A percentile compares a stretch with the other conserved stretches of the same genome.
Evolutionary conservation across 1,140 invertebrate species (phyloP).

Genomic region (Amyelois transitella): DNA sequence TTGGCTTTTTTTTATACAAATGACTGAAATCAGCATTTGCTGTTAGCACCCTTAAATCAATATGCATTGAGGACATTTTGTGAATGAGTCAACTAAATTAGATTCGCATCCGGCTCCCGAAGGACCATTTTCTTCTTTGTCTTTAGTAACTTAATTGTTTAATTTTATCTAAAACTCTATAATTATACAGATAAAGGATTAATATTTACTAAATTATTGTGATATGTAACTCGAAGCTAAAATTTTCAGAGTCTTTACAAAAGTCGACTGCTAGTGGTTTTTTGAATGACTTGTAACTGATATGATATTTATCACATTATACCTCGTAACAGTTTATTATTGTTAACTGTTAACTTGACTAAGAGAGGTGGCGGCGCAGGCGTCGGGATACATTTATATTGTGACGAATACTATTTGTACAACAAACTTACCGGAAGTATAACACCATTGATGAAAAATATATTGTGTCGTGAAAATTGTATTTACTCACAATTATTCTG

Average conservation of each 20-base stretch:
- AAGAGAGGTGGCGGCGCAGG: slow-evolving; percentile 14
- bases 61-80: too few species aligned
- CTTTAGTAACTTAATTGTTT: not conserved
- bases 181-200: not conserved
- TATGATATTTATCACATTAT: slow-evolving; percentile 58
- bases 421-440: slow-evolving; percentile 26
- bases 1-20: too few species aligned
- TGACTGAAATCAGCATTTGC: too few species aligned
- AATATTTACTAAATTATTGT: slow-evolving; percentile 53
- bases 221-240: slow-evolving; percentile 52
- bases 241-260: slow-evolving; percentile 65
- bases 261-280: slow-evolving; percentile 50
- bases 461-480: not conserved
- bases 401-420: not conserved
- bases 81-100: not conserved
- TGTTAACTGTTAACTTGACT: slow-evolving; percentile 62
- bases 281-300: slow-evolving; percentile 54
- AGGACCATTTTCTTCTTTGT: not conserved
- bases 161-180: not conserved
- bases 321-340: slow-evolving; percentile 67
- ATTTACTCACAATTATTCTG: too few species aligned
- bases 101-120: not conserved
- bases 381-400: not conserved
- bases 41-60: too few species aligned
- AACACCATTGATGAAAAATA: slow-evolving; percentile 7